Conservation (phyloP, 1,140 invertebrate genomes). For the Drosophila pandora region DNA sequence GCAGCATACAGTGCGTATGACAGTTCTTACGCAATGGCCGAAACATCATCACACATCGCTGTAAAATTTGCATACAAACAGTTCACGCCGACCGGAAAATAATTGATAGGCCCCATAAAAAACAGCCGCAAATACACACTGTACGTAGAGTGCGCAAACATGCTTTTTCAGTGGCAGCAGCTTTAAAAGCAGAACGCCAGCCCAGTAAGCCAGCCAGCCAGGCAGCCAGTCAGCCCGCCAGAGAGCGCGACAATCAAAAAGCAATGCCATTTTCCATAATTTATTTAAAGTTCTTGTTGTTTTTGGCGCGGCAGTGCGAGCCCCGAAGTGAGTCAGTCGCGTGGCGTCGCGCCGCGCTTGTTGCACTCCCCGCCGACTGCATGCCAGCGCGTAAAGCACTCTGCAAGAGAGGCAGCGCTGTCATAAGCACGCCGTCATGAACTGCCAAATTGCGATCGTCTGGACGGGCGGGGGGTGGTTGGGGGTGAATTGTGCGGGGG, state of each 20-base stretch:
- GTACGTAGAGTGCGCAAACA: neutral
- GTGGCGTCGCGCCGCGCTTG: constrained; percentile 31
- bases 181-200: constrained; percentile 25
- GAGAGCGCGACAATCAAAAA: constrained; percentile 18
- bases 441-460: constrained; percentile 34
- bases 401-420: constrained; percentile 39
- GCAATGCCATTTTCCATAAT: constrained; percentile 67
- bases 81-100: constrained; percentile 63
- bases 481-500: neutral
- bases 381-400: constrained; percentile 47
- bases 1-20: constrained; percentile 32
- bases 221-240: constrained; percentile 14
- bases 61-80: constrained; percentile 57
- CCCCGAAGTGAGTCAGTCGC: constrained; percentile 72
- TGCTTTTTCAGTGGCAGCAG: constrained; percentile 15
- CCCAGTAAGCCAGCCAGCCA: constrained; percentile 14
- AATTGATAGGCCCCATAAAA: constrained; percentile 75
- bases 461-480: constrained; percentile 5
- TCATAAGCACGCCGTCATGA: constrained; percentile 39
- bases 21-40: constrained; percentile 69
- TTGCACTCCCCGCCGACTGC: constrained; percentile 17
- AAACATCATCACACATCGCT: constrained; percentile 14
- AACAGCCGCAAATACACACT: constrained; percentile 6
- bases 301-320: constrained; percentile 13
- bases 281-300: constrained; percentile 51